Evolutionary conservation across 2,888 invertebrate genomes (phyloP).

Genomic region (Encarsia formosa): DNA sequence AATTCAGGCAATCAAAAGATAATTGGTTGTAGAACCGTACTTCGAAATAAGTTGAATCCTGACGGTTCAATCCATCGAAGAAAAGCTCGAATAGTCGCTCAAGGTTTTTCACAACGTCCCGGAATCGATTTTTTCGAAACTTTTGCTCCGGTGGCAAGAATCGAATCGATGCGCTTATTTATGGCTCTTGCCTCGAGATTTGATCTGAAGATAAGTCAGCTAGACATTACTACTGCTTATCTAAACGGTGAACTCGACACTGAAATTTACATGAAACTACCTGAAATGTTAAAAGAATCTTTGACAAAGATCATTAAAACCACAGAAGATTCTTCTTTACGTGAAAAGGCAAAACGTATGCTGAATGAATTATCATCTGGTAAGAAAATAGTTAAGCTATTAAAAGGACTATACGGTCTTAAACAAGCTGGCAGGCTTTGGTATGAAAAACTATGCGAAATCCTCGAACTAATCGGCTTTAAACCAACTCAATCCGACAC

Average conservation of each 20-base stretch:
- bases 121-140: conserved; percentile 28
- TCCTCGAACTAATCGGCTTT: conserved; percentile 3
- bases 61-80: conserved; percentile 21
- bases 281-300: not conserved
- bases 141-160: too few species aligned
- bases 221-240: not conserved
- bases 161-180: not conserved
- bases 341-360: not conserved
- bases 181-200: too few species aligned
- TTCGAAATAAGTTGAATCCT: conserved; percentile 21
- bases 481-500: conserved; percentile 4
- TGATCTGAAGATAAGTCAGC: not conserved
- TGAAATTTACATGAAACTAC: not conserved
- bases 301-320: not conserved
- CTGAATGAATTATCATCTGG: not conserved
- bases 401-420: conserved; percentile 19
- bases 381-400: conserved; percentile 9
- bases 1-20: conserved; percentile 8
- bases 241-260: not conserved
- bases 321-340: not conserved
- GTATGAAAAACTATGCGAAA: conserved; percentile 8
- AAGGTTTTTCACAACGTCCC: conserved; percentile 22
- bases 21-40: conserved; percentile 15
- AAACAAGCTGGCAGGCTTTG: conserved; percentile 14
- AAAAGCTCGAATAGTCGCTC: conserved; percentile 28